Conservation (phyloP, 1,140 invertebrate species). For the Drosophila lini region DNA sequence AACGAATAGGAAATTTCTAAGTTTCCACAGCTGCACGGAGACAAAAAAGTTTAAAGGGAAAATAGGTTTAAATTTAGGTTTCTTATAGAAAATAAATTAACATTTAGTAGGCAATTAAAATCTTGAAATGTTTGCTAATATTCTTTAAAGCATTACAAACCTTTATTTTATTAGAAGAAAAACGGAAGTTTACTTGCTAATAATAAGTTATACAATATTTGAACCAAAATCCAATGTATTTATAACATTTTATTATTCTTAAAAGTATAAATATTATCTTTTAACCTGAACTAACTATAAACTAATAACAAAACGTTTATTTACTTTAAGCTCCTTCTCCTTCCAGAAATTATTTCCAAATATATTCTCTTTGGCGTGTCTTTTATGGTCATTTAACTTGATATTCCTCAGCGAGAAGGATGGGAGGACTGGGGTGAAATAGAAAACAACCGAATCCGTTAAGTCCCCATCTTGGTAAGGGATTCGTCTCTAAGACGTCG, state of each 20-base stretch:
- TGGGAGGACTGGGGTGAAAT: neutral
- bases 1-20: slow-evolving; percentile 26
- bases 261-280: neutral
- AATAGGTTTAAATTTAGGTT: neutral
- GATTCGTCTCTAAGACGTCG: slow-evolving; percentile 33
- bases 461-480: slow-evolving; percentile 40
- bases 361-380: slow-evolving; percentile 27
- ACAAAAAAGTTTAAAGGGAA: neutral
- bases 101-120: neutral
- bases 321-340: neutral
- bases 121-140: neutral
- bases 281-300: neutral
- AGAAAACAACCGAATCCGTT: slow-evolving; percentile 40
- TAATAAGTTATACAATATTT: neutral
- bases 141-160: no score
- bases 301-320: neutral
- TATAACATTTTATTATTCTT: no score
- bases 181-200: neutral
- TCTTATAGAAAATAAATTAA: neutral
- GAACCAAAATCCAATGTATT: neutral
- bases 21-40: neutral
- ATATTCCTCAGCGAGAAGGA: slow-evolving; percentile 13
- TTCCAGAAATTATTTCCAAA: slow-evolving; percentile 5
- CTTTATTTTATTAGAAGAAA: neutral
- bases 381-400: slow-evolving; percentile 41